Evolutionary conservation across 2,113 vertebrate genomes (phyloP).

Genomic region (Tamias sibiricus): DNA sequence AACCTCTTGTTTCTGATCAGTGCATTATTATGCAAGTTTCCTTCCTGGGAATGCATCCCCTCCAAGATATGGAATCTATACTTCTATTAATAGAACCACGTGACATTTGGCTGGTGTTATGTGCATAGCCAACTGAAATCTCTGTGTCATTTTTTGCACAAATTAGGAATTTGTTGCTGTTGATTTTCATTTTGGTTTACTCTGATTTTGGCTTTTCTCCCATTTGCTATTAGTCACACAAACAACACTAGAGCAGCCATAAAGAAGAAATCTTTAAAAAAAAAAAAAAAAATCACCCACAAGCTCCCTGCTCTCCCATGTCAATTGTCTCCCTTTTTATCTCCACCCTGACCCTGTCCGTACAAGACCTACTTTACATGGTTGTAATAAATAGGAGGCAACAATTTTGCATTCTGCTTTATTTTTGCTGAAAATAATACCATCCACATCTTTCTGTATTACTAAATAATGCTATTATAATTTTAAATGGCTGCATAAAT

Average conservation of each 20-base stretch:
- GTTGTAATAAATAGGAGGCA: slow-evolving; percentile 35
- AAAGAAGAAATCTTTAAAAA: background rate
- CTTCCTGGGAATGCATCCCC: background rate
- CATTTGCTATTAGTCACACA: slow-evolving; percentile 13
- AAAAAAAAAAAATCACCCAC: background rate
- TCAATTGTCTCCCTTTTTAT: background rate
- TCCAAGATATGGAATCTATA: background rate
- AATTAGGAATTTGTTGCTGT: background rate
- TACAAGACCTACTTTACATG: background rate
- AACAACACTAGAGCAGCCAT: background rate
- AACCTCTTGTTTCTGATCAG: background rate
- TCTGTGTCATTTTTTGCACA: background rate
- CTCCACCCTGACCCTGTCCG: background rate
- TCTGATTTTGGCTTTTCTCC: background rate
- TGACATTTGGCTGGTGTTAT: background rate
- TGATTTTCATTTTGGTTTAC: slow-evolving; percentile 7
- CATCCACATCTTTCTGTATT: slow-evolving; percentile 65
- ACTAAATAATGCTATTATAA: slow-evolving; percentile 70
- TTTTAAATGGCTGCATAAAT: slow-evolving; percentile 74
- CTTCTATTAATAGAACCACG: background rate
- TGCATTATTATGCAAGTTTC: background rate
- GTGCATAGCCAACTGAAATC: background rate
- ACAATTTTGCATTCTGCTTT: slow-evolving; percentile 10
- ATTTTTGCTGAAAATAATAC: slow-evolving; percentile 46
- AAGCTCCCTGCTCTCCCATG: background rate